Evolutionary conservation across 2,797 vertebrate species (phyloP), one percentile per base, ranked within the genome.

Genomic region (Monodelphis domestica): DNA sequence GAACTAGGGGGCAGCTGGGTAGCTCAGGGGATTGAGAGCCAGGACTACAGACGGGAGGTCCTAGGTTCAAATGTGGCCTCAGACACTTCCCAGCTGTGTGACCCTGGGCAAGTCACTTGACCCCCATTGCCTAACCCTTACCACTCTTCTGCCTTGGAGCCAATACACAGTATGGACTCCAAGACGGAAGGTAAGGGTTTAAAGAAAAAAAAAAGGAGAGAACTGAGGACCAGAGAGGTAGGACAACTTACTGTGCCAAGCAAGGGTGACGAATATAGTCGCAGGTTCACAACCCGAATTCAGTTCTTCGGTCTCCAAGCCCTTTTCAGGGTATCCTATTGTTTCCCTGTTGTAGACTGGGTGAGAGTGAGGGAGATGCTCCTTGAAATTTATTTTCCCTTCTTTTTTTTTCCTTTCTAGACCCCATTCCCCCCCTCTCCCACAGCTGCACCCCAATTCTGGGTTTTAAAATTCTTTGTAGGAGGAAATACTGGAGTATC

Each of bases 341-440:
- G 21, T 78, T 21, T 33, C 10, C 45, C 70, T 78, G n/a, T 11
- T 78, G n/a, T 45, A 70, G 38, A 45, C 21, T 45, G 38, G n/a
- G 21, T 78, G n/a, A 21, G 11, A 78, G 17, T 45, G 24, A 26
- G 24, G 54, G 24, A 55, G 21, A 45, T 56, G 2, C 12, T 78
- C 38, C n/a, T 45, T 10, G 21, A 21, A 21, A 45, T 45, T 24
- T 78, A 26, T 78, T 78, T 70, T n/a, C 63, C 1, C 17, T 78
- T 12, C 21, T 38, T 38, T 38, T 15, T 21, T 70, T 70, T 54
- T 54, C n/a, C n/a, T n/a, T n/a, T n/a, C n/a, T n/a, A 55, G 24
- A 0, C 33, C 57, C 5, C 1, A 14, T 10, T n/a, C n/a, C n/a
- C 24, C 1, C 12, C 70, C 21, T n/a, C n/a, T n/a, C n/a, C n/a